These are phyloP conservation scores for Enteromius trimaculatus DNA, from an alignment of 2,797 vertebrate genomes.

Conservation along the genomic window DNA sequence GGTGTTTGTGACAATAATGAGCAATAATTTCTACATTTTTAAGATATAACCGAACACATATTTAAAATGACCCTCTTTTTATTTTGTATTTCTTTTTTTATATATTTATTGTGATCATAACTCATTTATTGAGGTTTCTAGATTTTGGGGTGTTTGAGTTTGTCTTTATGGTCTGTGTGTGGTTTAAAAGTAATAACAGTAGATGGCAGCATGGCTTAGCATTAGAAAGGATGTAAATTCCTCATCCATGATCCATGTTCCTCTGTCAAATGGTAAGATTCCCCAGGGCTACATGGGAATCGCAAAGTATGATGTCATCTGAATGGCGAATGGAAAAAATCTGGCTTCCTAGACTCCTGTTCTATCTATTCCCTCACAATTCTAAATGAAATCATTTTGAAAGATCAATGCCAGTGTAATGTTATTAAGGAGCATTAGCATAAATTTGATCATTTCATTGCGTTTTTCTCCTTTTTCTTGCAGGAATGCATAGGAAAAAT, in stretches of 20 bases:
- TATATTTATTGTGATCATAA: not conserved
- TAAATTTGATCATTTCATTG: not conserved
- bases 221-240: slow-evolving; percentile 6
- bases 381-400: slow-evolving; percentile 10
- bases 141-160: not conserved
- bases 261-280: slow-evolving; percentile 35
- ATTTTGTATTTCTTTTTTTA: not conserved
- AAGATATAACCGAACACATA: not conserved
- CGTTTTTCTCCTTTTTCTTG: not conserved
- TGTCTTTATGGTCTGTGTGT: not conserved
- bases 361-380: not conserved
- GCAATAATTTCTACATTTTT: not conserved
- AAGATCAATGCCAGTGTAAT: not conserved
- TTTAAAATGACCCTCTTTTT: not conserved
- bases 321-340: slow-evolving; percentile 29
- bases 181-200: slow-evolving; percentile 42
- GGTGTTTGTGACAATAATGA: no score
- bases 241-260: slow-evolving; percentile 26
- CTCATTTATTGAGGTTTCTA: not conserved
- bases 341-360: slow-evolving; percentile 12
- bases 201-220: slow-evolving; percentile 60
- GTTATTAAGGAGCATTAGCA: not conserved
- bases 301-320: slow-evolving; percentile 56
- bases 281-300: slow-evolving; percentile 37
- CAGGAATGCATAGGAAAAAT: not conserved